phyloP scores from a whole-genome alignment of 2,113 vertebrate species.

The Mustela lutreola region DNA sequence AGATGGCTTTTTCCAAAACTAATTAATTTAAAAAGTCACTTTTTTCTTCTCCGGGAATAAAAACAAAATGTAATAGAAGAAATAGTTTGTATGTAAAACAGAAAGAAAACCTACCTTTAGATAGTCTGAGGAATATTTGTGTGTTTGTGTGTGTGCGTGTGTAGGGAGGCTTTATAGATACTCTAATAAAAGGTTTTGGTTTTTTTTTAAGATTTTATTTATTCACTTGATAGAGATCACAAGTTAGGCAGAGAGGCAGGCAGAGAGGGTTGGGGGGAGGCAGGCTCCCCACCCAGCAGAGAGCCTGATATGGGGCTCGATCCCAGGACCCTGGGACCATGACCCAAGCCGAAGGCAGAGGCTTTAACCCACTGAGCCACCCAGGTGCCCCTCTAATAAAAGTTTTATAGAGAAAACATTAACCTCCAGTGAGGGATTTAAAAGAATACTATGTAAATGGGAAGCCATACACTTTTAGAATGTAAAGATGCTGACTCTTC shows the following conservation, averaged over 20 bases:
- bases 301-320: too few relatives aligned
- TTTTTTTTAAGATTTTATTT: too few relatives aligned
- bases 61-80: neutral
- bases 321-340: too few relatives aligned
- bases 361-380: too few relatives aligned
- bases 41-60: neutral
- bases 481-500: neutral
- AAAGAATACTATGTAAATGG: neutral
- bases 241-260: too few relatives aligned
- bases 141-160: neutral
- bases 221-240: too few relatives aligned
- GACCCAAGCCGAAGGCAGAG: too few relatives aligned
- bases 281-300: too few relatives aligned
- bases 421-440: neutral
- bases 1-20: neutral
- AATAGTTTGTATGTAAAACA: too few relatives aligned
- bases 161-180: neutral
- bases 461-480: neutral
- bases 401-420: neutral
- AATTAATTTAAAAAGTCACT: neutral
- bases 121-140: neutral
- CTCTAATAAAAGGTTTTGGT: neutral
- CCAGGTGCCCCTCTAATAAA: neutral
- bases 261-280: accelerated
- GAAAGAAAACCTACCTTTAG: neutral